These are phyloP conservation scores for Sebastes dallii DNA, from an alignment of 2,797 vertebrate species.

Conservation along the genomic window DNA sequence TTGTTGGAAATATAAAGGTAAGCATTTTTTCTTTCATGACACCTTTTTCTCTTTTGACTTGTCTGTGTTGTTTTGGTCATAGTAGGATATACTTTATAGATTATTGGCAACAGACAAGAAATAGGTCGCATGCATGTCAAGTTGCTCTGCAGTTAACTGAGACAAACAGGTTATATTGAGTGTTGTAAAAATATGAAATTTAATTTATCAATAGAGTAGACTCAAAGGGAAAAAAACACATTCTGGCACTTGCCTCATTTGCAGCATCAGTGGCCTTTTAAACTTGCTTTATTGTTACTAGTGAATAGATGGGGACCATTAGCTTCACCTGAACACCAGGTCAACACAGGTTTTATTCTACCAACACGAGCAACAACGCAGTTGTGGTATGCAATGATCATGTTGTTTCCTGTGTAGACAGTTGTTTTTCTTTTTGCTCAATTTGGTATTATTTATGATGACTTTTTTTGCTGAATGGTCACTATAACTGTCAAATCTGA, in stretches of 20 bases:
- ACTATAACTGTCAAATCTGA: not conserved
- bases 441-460: not conserved
- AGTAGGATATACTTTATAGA: not conserved
- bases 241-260: slow-evolving; percentile 15
- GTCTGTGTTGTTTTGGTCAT: not conserved
- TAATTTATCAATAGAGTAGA: not conserved
- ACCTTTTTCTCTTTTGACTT: not conserved
- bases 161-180: not conserved
- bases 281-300: slow-evolving; percentile 4
- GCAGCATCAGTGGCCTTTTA: slow-evolving; percentile 3
- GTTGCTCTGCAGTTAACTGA: not conserved
- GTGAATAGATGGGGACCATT: not conserved
- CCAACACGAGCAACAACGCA: not conserved
- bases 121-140: not conserved
- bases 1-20: slow-evolving; percentile 67
- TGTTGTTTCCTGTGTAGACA: not conserved
- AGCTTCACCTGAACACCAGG: not conserved
- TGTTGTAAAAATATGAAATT: not conserved
- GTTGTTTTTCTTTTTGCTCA: not conserved
- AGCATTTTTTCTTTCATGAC: not conserved
- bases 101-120: not conserved
- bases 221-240: not conserved
- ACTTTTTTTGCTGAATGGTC: not conserved
- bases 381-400: not conserved
- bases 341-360: not conserved